A percentile compares a stretch with the other conserved stretches of the same genome.
Evolutionary conservation across 92 coral and sea anemone species (phyloP).

Genomic region (Anthopleura xanthogrammica): DNA sequence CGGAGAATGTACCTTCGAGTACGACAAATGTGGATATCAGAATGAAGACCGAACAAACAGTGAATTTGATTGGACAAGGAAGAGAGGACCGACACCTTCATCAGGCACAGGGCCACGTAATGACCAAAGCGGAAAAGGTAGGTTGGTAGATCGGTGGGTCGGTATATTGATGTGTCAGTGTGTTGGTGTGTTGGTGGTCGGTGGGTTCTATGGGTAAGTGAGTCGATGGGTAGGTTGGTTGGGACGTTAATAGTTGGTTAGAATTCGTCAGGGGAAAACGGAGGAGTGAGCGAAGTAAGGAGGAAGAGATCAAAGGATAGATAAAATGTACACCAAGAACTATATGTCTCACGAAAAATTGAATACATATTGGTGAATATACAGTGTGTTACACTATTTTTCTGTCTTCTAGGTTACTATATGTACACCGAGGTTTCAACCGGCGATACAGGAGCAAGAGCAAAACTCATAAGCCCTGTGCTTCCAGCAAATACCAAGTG

Average conservation of each 20-base stretch:
- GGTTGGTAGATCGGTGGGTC: neutral
- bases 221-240: too few relatives aligned
- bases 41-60: constrained; percentile 19
- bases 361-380: too few relatives aligned
- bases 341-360: too few relatives aligned
- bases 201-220: too few relatives aligned
- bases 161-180: too few relatives aligned
- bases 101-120: constrained; percentile 28
- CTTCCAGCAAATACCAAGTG: constrained; percentile 22
- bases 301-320: too few relatives aligned
- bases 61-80: constrained; percentile 36
- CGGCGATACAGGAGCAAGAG: constrained; percentile 23
- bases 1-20: constrained; percentile 27
- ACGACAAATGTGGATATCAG: constrained; percentile 27
- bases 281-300: too few relatives aligned
- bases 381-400: too few relatives aligned
- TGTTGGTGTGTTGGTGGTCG: too few relatives aligned
- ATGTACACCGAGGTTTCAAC: constrained; percentile 22
- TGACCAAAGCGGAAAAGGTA: constrained; percentile 1
- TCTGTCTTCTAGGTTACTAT: constrained; percentile 15
- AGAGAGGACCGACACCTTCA: constrained; percentile 24
- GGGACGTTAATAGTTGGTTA: too few relatives aligned
- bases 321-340: too few relatives aligned
- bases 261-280: too few relatives aligned
- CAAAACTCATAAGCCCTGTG: constrained; percentile 22